phyloP scores from a whole-genome alignment of 2,113 vertebrate genomes.

The Lucifuga dentata region DNA sequence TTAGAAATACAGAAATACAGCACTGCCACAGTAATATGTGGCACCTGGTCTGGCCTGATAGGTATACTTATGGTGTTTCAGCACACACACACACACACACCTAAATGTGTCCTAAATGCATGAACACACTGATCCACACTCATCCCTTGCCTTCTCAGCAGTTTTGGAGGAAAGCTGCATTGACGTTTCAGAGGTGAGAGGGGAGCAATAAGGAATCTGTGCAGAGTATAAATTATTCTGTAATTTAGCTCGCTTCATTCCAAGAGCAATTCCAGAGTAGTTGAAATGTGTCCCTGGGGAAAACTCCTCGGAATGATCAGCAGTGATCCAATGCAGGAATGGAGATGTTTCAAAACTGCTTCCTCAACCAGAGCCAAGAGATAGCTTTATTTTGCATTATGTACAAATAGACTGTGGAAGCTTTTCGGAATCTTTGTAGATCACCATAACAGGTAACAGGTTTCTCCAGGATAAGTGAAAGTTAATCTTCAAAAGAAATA shows the following conservation, averaged over 20 bases:
- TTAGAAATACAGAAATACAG: constrained; percentile 28
- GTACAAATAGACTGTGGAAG: too few species aligned
- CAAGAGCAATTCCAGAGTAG: constrained; percentile 51
- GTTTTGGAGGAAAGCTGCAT: constrained; percentile 52
- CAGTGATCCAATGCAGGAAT: constrained; percentile 8
- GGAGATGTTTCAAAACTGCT: background rate
- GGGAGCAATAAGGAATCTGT: constrained; percentile 44
- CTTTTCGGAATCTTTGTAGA: too few species aligned
- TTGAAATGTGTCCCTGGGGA: constrained; percentile 47
- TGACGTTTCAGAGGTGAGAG: constrained; percentile 45
- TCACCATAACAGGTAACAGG: too few species aligned
- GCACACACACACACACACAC: constrained; percentile 1
- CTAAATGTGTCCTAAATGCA: background rate
- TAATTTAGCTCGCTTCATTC: constrained; percentile 31
- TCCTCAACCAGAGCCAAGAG: background rate
- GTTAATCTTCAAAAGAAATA: too few species aligned
- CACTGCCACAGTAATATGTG: background rate
- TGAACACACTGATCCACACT: background rate
- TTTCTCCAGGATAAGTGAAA: too few species aligned
- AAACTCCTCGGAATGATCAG: constrained; percentile 29
- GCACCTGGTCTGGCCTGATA: constrained; percentile 58
- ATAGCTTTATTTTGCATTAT: background rate
- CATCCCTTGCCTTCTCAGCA: constrained; percentile 61
- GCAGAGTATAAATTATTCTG: constrained; percentile 61
- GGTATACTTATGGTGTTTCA: constrained; percentile 42